phyloP scores from a whole-genome alignment of 2,888 invertebrate species.

The Eurytoma californica region DNA sequence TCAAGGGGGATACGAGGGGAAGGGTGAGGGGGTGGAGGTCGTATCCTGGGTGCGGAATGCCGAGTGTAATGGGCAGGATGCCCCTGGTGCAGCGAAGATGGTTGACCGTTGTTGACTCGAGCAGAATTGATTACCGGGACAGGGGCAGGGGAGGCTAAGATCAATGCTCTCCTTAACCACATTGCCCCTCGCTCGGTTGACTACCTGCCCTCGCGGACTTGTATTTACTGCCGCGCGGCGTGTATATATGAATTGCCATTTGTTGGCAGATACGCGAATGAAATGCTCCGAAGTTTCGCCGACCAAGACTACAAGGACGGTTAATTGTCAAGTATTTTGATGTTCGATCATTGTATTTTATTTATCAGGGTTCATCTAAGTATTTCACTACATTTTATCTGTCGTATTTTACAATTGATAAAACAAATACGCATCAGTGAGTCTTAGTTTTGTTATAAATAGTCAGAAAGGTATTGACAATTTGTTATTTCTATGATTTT shows the following conservation, averaged over 20 bases:
- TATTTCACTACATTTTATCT: too few species aligned
- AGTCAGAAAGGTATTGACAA: too few species aligned
- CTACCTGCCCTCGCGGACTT: not conserved
- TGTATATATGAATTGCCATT: slow-evolving; percentile 29
- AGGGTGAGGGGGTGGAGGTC: too few species aligned
- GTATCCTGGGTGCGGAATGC: slow-evolving; percentile 2
- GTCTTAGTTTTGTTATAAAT: too few species aligned
- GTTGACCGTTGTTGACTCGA: slow-evolving; percentile 38
- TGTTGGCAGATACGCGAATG: not conserved
- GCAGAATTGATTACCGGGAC: slow-evolving; percentile 39
- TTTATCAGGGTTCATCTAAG: too few species aligned
- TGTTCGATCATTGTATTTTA: not conserved
- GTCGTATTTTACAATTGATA: too few species aligned
- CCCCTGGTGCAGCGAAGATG: slow-evolving; percentile 9
- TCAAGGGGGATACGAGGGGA: too few species aligned
- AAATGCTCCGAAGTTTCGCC: too few species aligned
- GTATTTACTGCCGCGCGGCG: slow-evolving; percentile 27
- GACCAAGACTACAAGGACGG: not conserved
- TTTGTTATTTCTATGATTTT: too few species aligned
- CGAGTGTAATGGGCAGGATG: slow-evolving; percentile 24
- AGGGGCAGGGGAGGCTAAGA: slow-evolving; percentile 13
- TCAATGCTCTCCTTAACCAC: slow-evolving; percentile 35
- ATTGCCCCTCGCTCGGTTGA: not conserved
- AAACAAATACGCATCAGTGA: too few species aligned
- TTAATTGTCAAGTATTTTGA: not conserved